phyloP scores from a whole-genome alignment of 2,113 vertebrate genomes.

The Poicephalus gulielmi region DNA sequence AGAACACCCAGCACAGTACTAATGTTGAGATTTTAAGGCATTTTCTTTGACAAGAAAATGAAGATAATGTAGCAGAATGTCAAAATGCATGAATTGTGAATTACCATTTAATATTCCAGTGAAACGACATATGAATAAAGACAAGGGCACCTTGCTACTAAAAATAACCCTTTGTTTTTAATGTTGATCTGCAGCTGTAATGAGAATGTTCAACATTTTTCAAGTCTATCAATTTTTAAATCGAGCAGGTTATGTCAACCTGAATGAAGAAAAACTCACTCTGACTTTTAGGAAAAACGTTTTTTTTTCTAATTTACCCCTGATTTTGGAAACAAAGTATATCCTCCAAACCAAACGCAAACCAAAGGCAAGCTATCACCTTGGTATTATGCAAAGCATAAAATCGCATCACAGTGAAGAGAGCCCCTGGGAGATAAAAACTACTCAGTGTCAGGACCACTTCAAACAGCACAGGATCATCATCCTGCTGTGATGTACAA shows the following conservation, averaged over 20 bases:
- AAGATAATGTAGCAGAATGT: slow-evolving; percentile 20
- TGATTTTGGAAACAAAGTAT: neutral
- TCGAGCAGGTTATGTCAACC: neutral
- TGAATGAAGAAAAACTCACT: neutral
- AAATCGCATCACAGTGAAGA: neutral
- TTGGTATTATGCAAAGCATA: neutral
- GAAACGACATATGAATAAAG: slow-evolving; percentile 15
- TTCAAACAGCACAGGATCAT: neutral
- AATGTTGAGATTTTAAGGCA: neutral
- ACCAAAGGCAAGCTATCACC: slow-evolving; percentile 1
- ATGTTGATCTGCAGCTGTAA: slow-evolving; percentile 7
- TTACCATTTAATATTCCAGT: slow-evolving; percentile 32
- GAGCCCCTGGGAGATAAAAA: neutral
- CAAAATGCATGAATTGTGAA: slow-evolving; percentile 21
- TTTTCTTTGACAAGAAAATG: slow-evolving; percentile 16
- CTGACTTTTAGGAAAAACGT: neutral
- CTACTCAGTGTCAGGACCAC: neutral
- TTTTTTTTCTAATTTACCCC: neutral
- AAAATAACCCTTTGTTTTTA: slow-evolving; percentile 43
- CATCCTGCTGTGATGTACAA: neutral
- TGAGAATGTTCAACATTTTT: slow-evolving; percentile 8
- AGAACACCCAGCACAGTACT: neutral
- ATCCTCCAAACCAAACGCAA: neutral
- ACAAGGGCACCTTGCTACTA: neutral
- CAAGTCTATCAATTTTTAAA: neutral